phyloP scores from a whole-genome alignment of 2,888 invertebrate species.

The Pristionchus fissidentatus region DNA sequence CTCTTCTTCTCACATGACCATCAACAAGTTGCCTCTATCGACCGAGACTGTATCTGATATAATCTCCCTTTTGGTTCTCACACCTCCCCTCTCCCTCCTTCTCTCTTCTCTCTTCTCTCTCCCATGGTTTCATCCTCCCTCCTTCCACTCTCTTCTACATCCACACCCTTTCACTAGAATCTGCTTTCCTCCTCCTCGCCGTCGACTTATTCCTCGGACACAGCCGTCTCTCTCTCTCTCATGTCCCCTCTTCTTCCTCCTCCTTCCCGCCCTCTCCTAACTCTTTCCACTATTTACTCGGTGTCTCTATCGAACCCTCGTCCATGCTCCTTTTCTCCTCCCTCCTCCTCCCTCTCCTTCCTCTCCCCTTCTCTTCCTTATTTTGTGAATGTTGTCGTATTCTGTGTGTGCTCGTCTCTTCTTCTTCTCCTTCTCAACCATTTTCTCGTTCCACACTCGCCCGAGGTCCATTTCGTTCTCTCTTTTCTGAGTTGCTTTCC shows the following conservation, averaged over 20 bases:
- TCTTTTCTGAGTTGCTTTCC: background rate
- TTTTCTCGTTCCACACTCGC: background rate
- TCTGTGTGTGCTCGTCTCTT: background rate
- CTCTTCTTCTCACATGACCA: background rate
- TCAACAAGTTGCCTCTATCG: slow-evolving; percentile 7
- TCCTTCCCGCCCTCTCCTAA: background rate
- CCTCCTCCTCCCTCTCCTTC: slow-evolving; percentile 22
- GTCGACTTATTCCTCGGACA: background rate
- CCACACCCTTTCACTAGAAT: background rate
- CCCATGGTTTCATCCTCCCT: background rate
- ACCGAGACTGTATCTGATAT: background rate
- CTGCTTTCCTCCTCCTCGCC: background rate
- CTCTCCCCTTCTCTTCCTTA: slow-evolving; percentile 22
- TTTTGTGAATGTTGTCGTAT: background rate
- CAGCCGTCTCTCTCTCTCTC: background rate
- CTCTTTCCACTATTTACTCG: slow-evolving; percentile 33
- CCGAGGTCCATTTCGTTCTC: background rate
- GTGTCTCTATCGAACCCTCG: slow-evolving; percentile 22
- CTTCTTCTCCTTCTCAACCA: background rate
- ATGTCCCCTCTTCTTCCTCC: background rate
- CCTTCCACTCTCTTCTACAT: slow-evolving; percentile 1
- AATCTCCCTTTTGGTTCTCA: slow-evolving; percentile 3
- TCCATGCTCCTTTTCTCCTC: background rate
- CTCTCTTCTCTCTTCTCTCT: background rate
- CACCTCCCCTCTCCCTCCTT: background rate